Conservation (phyloP, 2,113 vertebrate genomes). For the Engystomops pustulosus region DNA sequence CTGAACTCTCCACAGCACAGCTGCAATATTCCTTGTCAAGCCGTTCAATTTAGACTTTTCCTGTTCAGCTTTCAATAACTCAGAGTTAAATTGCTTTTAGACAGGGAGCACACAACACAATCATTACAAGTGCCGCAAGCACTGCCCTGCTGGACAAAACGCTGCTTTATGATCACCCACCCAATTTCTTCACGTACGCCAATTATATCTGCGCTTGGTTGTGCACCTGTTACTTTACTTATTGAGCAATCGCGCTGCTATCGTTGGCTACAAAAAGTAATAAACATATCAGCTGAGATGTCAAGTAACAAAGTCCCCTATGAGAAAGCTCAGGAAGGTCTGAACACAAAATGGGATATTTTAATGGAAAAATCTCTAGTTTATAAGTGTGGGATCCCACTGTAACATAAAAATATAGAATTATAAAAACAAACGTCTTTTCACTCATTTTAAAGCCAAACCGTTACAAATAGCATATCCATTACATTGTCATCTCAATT, state of each 20-base stretch:
- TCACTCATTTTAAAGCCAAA: too few species aligned
- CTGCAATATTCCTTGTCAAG: conserved; percentile 49
- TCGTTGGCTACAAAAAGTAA: conserved; percentile 82
- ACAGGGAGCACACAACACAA: conserved; percentile 76
- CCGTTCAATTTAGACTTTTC: conserved; percentile 69
- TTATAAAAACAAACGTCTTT: not conserved
- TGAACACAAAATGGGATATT: conserved; percentile 38
- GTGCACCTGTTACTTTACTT: conserved; percentile 79
- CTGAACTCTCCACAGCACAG: conserved; percentile 47
- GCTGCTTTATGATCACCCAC: conserved; percentile 79
- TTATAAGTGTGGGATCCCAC: conserved; percentile 37
- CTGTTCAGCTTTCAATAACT: conserved; percentile 77
- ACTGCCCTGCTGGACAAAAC: conserved; percentile 78
- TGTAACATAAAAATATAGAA: not conserved
- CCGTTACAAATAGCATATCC: too few species aligned
- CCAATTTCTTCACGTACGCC: conserved; percentile 78
- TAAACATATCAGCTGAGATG: conserved; percentile 80
- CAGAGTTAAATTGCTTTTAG: conserved; percentile 74
- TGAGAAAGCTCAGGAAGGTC: not conserved
- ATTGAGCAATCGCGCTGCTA: conserved; percentile 84
- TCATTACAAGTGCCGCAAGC: conserved; percentile 79
- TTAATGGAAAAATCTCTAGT: conserved; percentile 54
- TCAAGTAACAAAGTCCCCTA: conserved; percentile 29
- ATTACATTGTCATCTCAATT: too few species aligned
- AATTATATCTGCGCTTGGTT: conserved; percentile 73